phyloP scores from a whole-genome alignment of 2,888 invertebrate species.

The Caenorhabditis parvicauda region DNA sequence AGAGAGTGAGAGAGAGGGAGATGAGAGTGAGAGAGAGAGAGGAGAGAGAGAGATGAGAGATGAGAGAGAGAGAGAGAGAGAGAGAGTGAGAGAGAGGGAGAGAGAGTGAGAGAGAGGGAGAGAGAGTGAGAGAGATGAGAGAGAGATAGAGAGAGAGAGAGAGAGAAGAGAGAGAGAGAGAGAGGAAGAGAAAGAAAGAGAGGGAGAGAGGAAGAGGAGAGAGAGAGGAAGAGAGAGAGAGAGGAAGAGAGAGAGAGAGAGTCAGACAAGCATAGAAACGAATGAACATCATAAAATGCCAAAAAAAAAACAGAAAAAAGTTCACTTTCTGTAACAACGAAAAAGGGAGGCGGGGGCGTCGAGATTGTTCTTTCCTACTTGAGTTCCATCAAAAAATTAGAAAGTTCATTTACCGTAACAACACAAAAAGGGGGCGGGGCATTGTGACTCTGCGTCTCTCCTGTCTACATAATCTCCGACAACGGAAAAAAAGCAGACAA shows the following conservation, averaged over 20 bases:
- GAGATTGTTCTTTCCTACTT: too few relatives aligned
- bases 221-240: conserved; percentile 4
- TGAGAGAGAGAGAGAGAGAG: conserved; percentile 1
- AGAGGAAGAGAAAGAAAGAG: conserved; percentile 5
- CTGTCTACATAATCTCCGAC: too few relatives aligned
- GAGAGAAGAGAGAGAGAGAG: background rate
- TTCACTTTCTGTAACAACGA: conserved; percentile 20
- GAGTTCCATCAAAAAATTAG: too few relatives aligned
- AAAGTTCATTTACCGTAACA: too few relatives aligned
- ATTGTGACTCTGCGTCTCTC: too few relatives aligned
- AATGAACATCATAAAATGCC: background rate
- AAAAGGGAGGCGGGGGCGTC: too few relatives aligned
- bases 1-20: background rate
- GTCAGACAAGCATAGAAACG: conserved; percentile 4
- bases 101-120: conserved; percentile 4
- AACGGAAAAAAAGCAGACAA: too few relatives aligned
- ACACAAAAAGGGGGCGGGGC: too few relatives aligned
- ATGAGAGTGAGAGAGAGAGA: too few relatives aligned
- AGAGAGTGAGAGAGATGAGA: conserved; percentile 1
- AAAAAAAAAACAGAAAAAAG: background rate
- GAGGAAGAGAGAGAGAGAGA: conserved; percentile 6
- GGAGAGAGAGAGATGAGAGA: background rate
- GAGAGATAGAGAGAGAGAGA: conserved; percentile 2
- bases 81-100: background rate
- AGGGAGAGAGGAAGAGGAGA: conserved; percentile 4